Conservation (phyloP, 1,140 invertebrate genomes). For the Reticulitermes speratus region DNA sequence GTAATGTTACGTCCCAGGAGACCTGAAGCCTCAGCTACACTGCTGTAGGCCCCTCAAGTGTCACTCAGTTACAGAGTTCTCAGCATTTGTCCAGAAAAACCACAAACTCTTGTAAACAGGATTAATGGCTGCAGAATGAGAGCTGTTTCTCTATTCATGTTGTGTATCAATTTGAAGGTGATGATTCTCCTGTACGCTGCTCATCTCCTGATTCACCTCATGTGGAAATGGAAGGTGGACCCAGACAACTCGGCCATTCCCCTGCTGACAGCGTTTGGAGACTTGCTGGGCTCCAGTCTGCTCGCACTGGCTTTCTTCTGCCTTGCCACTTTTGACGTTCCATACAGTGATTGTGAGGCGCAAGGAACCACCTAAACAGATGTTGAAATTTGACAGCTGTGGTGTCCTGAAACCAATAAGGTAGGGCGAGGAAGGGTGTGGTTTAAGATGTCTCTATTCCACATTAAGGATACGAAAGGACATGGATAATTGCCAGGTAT, state of each 20-base stretch:
- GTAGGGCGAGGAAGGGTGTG: neutral
- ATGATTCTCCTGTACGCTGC: slow-evolving; percentile 73
- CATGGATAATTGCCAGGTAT: neutral
- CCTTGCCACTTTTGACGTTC: neutral
- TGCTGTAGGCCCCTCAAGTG: no score
- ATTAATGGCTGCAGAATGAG: no score
- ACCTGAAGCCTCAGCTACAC: no score
- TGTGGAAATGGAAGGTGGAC: slow-evolving; percentile 85
- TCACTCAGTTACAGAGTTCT: no score
- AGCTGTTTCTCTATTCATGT: no score
- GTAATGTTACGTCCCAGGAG: no score
- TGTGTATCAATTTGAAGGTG: slow-evolving; percentile 49
- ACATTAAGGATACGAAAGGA: neutral
- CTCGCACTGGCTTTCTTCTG: slow-evolving; percentile 50
- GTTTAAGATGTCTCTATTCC: neutral
- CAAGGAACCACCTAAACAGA: neutral
- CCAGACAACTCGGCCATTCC: slow-evolving; percentile 96
- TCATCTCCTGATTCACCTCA: slow-evolving; percentile 78
- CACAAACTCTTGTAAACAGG: no score
- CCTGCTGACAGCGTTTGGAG: slow-evolving; percentile 89
- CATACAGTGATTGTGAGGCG: neutral
- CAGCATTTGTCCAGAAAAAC: no score
- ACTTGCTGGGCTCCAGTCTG: slow-evolving; percentile 89
- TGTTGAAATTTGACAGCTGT: neutral
- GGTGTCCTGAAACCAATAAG: neutral